Conservation (phyloP, 1,140 invertebrate species). For the Argopecten irradians region DNA sequence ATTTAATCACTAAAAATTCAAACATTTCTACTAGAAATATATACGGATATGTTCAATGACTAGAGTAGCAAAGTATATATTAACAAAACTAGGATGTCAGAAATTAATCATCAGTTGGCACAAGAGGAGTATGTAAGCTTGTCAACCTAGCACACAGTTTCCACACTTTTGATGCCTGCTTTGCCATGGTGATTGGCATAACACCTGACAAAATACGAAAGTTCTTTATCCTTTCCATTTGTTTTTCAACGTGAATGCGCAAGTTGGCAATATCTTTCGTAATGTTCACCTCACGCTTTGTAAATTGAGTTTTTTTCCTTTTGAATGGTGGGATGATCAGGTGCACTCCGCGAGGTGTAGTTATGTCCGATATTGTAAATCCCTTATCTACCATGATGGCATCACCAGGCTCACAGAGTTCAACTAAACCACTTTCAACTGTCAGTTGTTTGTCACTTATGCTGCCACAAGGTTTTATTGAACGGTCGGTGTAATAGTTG, state of each 20-base stretch:
- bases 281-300: conserved; percentile 26
- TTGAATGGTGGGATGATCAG: conserved; percentile 46
- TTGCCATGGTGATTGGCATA: conserved; percentile 49
- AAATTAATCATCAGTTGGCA: conserved; percentile 6
- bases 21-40: too few species aligned
- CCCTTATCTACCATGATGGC: conserved; percentile 42
- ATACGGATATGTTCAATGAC: too few species aligned
- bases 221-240: conserved; percentile 52
- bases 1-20: too few species aligned
- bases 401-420: conserved; percentile 36
- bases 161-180: conserved; percentile 40
- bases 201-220: conserved; percentile 51
- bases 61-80: too few species aligned
- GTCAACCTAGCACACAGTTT: conserved; percentile 50
- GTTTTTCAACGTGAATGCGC: conserved; percentile 44
- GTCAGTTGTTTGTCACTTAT: conserved; percentile 52
- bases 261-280: conserved; percentile 44
- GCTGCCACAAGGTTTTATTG: too few species aligned
- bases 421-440: conserved; percentile 32
- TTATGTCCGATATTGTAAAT: conserved; percentile 39
- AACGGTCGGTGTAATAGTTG: too few species aligned
- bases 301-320: conserved; percentile 27
- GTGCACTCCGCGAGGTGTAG: conserved; percentile 34
- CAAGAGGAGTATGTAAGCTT: conserved; percentile 44
- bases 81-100: too few species aligned